Evolutionary conservation across 30 jellyfish, hydroid and myxozoan genomes (phyloP).

Genomic region (Hydractinia symbiolongicarpus): DNA sequence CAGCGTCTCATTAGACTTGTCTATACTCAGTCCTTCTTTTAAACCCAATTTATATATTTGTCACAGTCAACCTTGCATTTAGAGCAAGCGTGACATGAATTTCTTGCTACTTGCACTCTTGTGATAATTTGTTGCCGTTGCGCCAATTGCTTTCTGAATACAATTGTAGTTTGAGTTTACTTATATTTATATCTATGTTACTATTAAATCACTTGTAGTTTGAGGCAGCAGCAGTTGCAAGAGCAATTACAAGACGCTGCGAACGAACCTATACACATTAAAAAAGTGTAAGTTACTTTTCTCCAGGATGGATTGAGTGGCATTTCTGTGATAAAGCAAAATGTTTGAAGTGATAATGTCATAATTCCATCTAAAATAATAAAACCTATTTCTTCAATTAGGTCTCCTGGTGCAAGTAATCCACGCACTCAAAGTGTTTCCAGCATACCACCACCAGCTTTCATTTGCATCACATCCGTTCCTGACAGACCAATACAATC

Average conservation of each 20-base stretch:
- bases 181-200: too few species aligned
- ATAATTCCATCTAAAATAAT: background rate
- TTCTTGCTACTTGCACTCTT: too few species aligned
- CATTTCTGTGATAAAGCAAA: background rate
- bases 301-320: background rate
- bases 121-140: too few species aligned
- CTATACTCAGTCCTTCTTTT: too few species aligned
- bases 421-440: background rate
- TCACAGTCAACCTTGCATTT: too few species aligned
- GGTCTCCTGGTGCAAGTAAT: slow-evolving; percentile 9
- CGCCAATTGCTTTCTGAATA: too few species aligned
- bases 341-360: background rate
- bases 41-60: too few species aligned
- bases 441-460: slow-evolving; percentile 64
- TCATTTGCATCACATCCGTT: slow-evolving; percentile 81
- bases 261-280: slow-evolving; percentile 66
- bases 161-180: too few species aligned
- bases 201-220: slow-evolving; percentile 28
- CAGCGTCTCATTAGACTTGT: too few species aligned
- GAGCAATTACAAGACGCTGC: slow-evolving; percentile 86
- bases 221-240: slow-evolving; percentile 70
- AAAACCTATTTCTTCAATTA: background rate
- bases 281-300: background rate
- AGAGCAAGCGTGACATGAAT: too few species aligned
- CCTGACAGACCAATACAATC: slow-evolving; percentile 78